A percentile compares a stretch with the other conserved stretches of the same genome.
Conservation (phyloP, 2,113 vertebrate genomes). For the Camelus dromedarius region DNA sequence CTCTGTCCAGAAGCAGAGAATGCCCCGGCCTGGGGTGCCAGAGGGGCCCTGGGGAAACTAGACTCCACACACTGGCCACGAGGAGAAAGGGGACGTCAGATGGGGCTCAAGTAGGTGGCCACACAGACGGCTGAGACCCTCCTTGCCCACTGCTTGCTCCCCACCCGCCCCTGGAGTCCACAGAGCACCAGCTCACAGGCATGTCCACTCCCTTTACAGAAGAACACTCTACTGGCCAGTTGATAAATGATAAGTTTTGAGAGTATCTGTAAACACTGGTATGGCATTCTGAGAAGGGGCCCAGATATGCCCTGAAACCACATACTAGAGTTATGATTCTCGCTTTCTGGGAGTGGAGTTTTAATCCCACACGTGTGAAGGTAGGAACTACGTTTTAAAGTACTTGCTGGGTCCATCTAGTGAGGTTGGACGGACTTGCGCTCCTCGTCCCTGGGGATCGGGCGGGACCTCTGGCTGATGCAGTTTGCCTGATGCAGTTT, state of each 20-base stretch:
- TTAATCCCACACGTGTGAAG: rapidly evolving
- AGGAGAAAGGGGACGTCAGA: not conserved
- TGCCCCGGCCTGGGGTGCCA: not conserved
- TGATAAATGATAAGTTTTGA: not conserved
- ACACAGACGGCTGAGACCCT: not conserved
- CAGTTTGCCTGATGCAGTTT: no score
- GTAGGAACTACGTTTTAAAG: not conserved
- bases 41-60: not conserved
- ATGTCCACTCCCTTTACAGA: not conserved
- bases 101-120: not conserved
- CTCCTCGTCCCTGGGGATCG: not conserved
- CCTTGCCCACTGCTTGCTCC: rapidly evolving
- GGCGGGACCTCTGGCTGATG: not conserved
- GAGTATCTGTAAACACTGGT: not conserved
- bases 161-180: rapidly evolving
- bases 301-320: not conserved
- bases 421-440: rapidly evolving
- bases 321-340: rapidly evolving
- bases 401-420: not conserved
- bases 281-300: no score
- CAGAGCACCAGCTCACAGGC: rapidly evolving
- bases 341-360: not conserved
- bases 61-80: rapidly evolving
- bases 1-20: not conserved
- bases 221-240: not conserved